These are phyloP conservation scores for Lepidurus packardi DNA, from an alignment of 1,140 invertebrate species.

Conservation along the genomic window DNA sequence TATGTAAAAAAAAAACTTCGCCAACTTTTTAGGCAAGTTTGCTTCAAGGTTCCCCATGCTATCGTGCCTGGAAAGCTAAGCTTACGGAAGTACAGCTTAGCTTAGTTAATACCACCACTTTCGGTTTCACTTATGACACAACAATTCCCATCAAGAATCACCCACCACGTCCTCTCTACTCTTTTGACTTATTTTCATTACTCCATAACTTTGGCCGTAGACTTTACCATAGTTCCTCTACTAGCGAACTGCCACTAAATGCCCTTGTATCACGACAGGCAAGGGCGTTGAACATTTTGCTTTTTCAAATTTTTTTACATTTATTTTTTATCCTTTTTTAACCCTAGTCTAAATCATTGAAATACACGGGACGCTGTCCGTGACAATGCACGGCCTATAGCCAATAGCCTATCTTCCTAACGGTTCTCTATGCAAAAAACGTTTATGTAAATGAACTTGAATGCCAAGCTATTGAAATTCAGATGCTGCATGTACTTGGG, in stretches of 20 bases:
- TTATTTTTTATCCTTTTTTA: no score
- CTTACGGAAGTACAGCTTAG: no score
- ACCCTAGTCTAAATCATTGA: neutral
- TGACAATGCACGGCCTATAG: constrained; percentile 21
- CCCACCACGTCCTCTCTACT: neutral
- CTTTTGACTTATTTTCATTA: neutral
- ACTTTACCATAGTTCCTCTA: no score
- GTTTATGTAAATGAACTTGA: constrained; percentile 22
- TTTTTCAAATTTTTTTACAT: no score
- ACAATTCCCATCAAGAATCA: neutral
- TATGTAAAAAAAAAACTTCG: no score
- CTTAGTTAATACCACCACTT: neutral
- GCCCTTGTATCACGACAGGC: no score
- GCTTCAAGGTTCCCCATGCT: no score
- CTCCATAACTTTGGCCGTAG: no score
- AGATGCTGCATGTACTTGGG: neutral
- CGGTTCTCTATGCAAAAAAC: constrained; percentile 21
- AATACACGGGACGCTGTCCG: neutral
- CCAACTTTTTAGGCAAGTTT: no score
- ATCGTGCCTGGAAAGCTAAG: no score
- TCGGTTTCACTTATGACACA: neutral
- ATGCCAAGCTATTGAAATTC: constrained; percentile 19
- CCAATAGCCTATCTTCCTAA: constrained; percentile 9
- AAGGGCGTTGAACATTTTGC: no score
- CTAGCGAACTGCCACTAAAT: no score